A percentile compares a stretch with the other conserved stretches of the same genome.
Conservation (phyloP, 2,113 vertebrate species). For the Sialia sialis region DNA sequence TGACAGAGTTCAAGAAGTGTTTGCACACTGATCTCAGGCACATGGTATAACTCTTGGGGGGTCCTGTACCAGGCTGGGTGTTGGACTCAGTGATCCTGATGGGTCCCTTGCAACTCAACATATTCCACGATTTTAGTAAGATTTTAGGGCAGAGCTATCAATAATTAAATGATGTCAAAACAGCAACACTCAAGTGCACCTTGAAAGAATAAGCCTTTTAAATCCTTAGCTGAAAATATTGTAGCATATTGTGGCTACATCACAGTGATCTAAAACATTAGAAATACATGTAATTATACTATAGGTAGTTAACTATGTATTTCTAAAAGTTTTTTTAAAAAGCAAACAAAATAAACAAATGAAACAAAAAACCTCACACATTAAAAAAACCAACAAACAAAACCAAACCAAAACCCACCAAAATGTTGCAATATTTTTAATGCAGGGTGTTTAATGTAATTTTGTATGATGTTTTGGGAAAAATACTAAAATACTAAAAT, state of each 20-base stretch:
- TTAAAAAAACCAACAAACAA: neutral
- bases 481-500: neutral
- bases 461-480: neutral
- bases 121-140: neutral
- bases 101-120: neutral
- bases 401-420: neutral
- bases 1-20: neutral
- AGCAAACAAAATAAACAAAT: fast-evolving
- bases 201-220: neutral
- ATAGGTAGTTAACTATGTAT: neutral
- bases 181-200: neutral
- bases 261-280: neutral
- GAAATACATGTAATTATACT: neutral
- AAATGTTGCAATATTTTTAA: neutral
- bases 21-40: neutral
- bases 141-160: neutral
- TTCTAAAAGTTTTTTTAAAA: neutral
- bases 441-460: fast-evolving
- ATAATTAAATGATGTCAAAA: neutral
- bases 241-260: neutral
- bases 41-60: neutral
- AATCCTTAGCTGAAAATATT: neutral
- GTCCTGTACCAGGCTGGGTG: fast-evolving
- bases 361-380: fast-evolving
- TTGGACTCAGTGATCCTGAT: neutral